These are phyloP conservation scores for Vireo altiloquus DNA, from an alignment of 2,113 vertebrate genomes.

Conservation along the genomic window DNA sequence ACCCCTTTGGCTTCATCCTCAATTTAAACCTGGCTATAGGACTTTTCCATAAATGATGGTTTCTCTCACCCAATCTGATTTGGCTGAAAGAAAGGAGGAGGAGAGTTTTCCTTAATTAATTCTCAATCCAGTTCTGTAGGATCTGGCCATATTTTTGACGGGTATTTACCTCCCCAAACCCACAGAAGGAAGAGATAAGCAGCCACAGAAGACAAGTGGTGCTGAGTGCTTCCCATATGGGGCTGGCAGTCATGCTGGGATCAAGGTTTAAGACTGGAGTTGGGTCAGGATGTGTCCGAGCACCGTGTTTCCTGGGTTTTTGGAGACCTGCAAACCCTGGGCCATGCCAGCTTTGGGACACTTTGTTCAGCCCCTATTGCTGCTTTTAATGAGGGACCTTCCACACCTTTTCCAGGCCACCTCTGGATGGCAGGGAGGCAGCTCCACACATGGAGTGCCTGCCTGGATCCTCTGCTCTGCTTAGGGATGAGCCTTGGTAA, in stretches of 20 bases:
- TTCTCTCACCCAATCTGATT: not conserved
- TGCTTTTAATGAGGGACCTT: not conserved
- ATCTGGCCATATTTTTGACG: not conserved
- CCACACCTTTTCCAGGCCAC: not conserved
- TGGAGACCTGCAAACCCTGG: not conserved
- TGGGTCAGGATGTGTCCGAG: not conserved
- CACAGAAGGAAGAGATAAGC: not conserved
- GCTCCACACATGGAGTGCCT: accelerated
- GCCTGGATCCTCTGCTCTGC: not conserved
- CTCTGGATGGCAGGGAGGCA: not conserved
- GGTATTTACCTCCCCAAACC: not conserved
- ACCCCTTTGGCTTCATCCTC: not conserved
- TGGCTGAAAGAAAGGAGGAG: not conserved
- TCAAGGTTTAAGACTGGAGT: accelerated
- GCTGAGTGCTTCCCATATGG: accelerated
- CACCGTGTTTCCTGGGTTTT: not conserved
- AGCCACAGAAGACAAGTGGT: accelerated
- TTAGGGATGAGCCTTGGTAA: not conserved
- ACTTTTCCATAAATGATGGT: not conserved
- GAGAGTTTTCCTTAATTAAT: too few relatives aligned
- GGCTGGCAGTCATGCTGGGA: not conserved
- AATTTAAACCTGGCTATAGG: not conserved
- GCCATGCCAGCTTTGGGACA: accelerated
- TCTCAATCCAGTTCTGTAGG: not conserved
- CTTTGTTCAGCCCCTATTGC: not conserved